Conservation (phyloP, 2,888 invertebrate genomes). For the Acronicta psi region DNA sequence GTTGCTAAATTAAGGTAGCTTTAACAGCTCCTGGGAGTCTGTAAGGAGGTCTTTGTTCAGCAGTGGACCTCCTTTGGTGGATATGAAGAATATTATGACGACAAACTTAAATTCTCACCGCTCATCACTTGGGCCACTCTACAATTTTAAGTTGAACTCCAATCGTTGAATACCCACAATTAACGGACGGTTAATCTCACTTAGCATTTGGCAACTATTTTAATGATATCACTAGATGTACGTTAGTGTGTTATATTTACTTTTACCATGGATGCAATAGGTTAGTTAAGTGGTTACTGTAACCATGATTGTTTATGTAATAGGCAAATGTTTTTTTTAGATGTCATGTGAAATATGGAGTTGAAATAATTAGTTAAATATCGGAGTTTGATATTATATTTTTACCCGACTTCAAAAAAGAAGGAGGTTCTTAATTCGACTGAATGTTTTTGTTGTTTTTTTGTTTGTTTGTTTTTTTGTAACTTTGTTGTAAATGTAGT, state of each 20-base stretch:
- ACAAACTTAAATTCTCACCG: neutral
- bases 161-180: conserved; percentile 56
- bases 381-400: no score
- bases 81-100: no score
- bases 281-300: conserved; percentile 45
- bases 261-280: conserved; percentile 54
- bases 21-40: no score
- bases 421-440: no score
- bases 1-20: no score
- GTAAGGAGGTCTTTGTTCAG: no score
- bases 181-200: conserved; percentile 60
- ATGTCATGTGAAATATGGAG: neutral
- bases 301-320: conserved; percentile 23
- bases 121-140: conserved; percentile 47
- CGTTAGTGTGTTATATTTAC: conserved; percentile 26
- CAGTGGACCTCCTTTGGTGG: no score
- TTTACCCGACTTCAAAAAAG: no score
- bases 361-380: conserved; percentile 9
- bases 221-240: conserved; percentile 42
- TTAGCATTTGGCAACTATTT: conserved; percentile 62
- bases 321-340: conserved; percentile 7
- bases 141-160: conserved; percentile 60
- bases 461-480: no score
- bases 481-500: no score
- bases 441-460: no score